Percentiles rank a stretch among this genome's conserved stretches.
phyloP scores from a whole-genome alignment of 2,113 vertebrate genomes.

The Spea multiplicata region DNA sequence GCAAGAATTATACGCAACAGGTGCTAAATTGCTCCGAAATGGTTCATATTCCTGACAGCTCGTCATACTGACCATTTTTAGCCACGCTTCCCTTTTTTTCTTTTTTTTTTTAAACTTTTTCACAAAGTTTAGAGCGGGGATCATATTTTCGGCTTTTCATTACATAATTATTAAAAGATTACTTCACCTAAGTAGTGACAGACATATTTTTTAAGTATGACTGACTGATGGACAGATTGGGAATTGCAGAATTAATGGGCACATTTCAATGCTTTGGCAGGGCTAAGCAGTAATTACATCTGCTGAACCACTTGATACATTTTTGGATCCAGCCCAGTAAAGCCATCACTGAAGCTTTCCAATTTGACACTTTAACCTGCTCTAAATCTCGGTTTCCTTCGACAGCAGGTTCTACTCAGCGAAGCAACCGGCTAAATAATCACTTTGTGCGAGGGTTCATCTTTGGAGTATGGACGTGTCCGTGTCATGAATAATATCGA shows the following conservation, averaged over 20 bases:
- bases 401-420: slow-evolving; percentile 40
- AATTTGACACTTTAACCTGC: slow-evolving; percentile 60
- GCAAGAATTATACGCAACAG: not conserved
- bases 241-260: slow-evolving; percentile 74
- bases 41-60: not conserved
- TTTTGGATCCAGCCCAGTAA: slow-evolving; percentile 73
- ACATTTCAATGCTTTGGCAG: slow-evolving; percentile 73
- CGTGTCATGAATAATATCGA: not conserved
- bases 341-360: slow-evolving; percentile 64
- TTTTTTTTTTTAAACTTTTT: slow-evolving; percentile 30
- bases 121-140: slow-evolving; percentile 51
- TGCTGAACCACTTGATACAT: slow-evolving; percentile 72
- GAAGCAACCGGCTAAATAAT: not conserved
- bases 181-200: slow-evolving; percentile 70
- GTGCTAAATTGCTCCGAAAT: not conserved
- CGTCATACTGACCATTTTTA: not conserved
- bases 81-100: not conserved
- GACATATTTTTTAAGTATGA: slow-evolving; percentile 79
- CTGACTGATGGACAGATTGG: slow-evolving; percentile 75
- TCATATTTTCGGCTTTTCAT: slow-evolving; percentile 63
- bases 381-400: slow-evolving; percentile 51
- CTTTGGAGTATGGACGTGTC: not conserved
- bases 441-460: not conserved
- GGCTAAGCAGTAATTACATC: slow-evolving; percentile 71
- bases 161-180: slow-evolving; percentile 72